Evolutionary conservation across 2,797 vertebrate species (phyloP), one percentile per base, ranked within the genome.

Genomic region (Trachurus trachurus): DNA sequence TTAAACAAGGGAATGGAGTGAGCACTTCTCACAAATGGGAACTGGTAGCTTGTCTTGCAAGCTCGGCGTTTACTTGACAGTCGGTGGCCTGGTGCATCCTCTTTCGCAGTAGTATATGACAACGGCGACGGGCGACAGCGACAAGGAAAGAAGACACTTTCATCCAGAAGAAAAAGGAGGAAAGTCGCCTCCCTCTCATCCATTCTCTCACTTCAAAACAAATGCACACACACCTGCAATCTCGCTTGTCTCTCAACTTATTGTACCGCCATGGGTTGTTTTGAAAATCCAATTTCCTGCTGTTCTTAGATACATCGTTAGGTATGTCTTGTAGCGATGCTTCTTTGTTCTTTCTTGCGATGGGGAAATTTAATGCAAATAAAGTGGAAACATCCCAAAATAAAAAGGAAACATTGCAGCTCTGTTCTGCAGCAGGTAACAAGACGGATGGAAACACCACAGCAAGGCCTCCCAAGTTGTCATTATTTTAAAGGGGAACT

Each of bases 231-330:
- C 57, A 54, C 17, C 50, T 63, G 26, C 6, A 76, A 66, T 66
- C 72, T 56, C 13, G 7, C 56, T 77, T 81, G 76, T 37, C 44
- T 79, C 49, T 77, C 61, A 69, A 4, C 26, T 34, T 84, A 75
- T 74, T 78, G 26, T 60, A 59, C 49, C 21, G 53, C 62, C 15
- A 3, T 66, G 65, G 66, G 77, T 71, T 87, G 67, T 75, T 89
- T 83, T 75, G 71, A 80, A 84, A 83, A 81, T 75, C 74, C 84
- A 84, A 81, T 91, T 80, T 81, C 15, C 66, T 11, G 12, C 10
- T 58, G 68, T 83, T 89, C 75, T 90, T 82, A 67, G 71, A 21
- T 10, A 1, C 64, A 67, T 71, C 70, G 74, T 81, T 44, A 15
- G 79, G 21, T 68, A 9, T 58, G 62, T 76, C 78, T 78, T 53